Conservation (phyloP, 2,888 invertebrate species). For the Choreutis nemorana region DNA sequence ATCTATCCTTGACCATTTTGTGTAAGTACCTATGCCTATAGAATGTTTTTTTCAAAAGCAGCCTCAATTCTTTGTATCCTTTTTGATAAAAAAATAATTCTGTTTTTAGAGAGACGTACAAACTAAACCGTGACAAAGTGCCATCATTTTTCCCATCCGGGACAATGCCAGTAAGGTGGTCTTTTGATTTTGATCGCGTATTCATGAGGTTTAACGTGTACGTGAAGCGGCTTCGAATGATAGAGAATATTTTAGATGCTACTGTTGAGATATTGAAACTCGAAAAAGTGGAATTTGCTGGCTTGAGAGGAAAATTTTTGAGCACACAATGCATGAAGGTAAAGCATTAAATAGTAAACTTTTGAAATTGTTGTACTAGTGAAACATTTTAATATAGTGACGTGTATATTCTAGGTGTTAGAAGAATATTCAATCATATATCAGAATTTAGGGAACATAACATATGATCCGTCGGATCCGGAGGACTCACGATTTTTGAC, state of each 20-base stretch:
- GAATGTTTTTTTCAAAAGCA: neutral
- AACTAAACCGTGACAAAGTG: constrained; percentile 61
- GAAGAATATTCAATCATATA: constrained; percentile 42
- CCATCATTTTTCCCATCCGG: constrained; percentile 61
- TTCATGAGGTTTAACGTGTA: constrained; percentile 74
- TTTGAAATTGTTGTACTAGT: neutral
- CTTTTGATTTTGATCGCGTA: constrained; percentile 75
- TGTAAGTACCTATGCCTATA: constrained; percentile 42
- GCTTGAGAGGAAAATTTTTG: constrained; percentile 69
- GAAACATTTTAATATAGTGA: constrained; percentile 2
- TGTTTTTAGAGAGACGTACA: constrained; percentile 49
- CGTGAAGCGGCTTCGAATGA: constrained; percentile 68
- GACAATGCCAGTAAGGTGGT: constrained; percentile 73
- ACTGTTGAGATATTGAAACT: constrained; percentile 85
- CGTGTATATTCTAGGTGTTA: constrained; percentile 23
- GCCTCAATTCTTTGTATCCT: neutral
- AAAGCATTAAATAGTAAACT: constrained; percentile 1
- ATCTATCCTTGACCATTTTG: constrained; percentile 59
- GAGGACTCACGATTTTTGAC: constrained; percentile 70
- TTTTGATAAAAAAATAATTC: neutral
- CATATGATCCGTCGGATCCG: constrained; percentile 80
- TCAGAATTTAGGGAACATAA: constrained; percentile 54
- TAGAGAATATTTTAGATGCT: constrained; percentile 76
- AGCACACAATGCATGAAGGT: constrained; percentile 59
- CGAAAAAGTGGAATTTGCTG: constrained; percentile 85